Percentiles rank a stretch among this genome's conserved stretches.
phyloP scores from a whole-genome alignment of 2,797 vertebrate genomes.

The Micrastur ruficollis region DNA sequence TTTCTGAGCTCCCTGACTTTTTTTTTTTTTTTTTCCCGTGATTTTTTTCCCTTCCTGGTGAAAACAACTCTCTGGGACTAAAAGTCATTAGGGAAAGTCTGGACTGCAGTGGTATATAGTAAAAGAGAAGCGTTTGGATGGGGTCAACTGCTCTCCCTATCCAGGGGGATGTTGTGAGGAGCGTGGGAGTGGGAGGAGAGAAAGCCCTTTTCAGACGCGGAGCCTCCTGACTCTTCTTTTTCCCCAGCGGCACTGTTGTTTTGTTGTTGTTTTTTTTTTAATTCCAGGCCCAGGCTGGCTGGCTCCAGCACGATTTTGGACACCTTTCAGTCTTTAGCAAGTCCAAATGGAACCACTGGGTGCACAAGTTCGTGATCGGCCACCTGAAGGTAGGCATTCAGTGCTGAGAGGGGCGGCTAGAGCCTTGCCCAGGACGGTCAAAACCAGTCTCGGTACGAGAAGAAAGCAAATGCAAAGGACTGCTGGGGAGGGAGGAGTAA shows the following conservation, averaged over 20 bases:
- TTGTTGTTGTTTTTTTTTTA: not conserved
- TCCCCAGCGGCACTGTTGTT: not conserved
- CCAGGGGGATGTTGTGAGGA: not conserved
- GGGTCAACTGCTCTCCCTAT: not conserved
- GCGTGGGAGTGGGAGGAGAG: not conserved
- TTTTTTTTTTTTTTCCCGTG: not conserved
- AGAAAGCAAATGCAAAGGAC: not conserved
- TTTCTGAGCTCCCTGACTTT: not conserved
- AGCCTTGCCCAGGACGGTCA: not conserved
- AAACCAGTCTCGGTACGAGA: not conserved
- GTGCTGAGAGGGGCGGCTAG: not conserved
- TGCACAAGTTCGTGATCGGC: slow-evolving; percentile 82
- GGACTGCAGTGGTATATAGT: not conserved
- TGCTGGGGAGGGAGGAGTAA: not conserved
- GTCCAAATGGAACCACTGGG: slow-evolving; percentile 79
- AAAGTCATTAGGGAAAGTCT: not conserved
- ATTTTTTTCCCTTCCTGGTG: not conserved
- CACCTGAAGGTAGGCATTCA: slow-evolving; percentile 76
- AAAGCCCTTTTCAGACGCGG: not conserved
- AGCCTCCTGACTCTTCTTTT: not conserved
- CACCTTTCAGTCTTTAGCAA: slow-evolving; percentile 79
- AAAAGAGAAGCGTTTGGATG: not conserved
- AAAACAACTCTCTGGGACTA: not conserved
- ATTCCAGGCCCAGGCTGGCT: slow-evolving; percentile 78
- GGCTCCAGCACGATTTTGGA: slow-evolving; percentile 84